Percentiles rank a stretch among this genome's conserved stretches.
These are phyloP conservation scores for Mylabris sibirica DNA, from an alignment of 2,888 invertebrate genomes.

Conservation along the genomic window DNA sequence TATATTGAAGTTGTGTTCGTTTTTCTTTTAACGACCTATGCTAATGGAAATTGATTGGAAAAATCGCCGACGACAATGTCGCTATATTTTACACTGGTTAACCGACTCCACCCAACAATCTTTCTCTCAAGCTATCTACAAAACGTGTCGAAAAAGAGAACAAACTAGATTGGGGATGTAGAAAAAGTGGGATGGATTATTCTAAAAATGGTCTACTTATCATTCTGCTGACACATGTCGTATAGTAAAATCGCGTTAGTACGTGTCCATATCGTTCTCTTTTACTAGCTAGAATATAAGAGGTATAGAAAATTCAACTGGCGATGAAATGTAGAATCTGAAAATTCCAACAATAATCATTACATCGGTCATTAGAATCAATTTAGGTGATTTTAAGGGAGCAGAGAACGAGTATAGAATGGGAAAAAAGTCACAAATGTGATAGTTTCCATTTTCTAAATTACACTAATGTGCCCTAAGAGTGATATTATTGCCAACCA, in stretches of 20 bases:
- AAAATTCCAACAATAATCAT: neutral
- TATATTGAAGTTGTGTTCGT: constrained; percentile 2
- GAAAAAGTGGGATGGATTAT: constrained; percentile 2
- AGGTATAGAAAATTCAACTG: neutral
- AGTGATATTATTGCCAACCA: constrained; percentile 39
- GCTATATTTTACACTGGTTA: constrained; percentile 13
- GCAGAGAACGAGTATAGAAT: neutral
- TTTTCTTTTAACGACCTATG: constrained; percentile 18
- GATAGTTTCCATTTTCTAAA: constrained; percentile 19
- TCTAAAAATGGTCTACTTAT: constrained; percentile 13
- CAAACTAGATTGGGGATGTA: neutral
- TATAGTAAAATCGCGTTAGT: constrained; percentile 12
- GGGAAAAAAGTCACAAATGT: neutral
- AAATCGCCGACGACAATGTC: constrained; percentile 13
- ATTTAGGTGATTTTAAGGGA: neutral
- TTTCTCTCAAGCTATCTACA: neutral
- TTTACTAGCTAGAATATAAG: neutral
- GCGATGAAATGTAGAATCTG: neutral
- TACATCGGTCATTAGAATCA: constrained; percentile 1
- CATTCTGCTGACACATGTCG: constrained; percentile 11
- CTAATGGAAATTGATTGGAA: constrained; percentile 20
- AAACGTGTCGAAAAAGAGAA: neutral
- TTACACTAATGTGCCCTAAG: constrained; percentile 43
- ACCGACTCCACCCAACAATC: neutral
- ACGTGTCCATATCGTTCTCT: constrained; percentile 8